Conservation (phyloP, 1,140 invertebrate genomes). For the Bombus affinis region DNA sequence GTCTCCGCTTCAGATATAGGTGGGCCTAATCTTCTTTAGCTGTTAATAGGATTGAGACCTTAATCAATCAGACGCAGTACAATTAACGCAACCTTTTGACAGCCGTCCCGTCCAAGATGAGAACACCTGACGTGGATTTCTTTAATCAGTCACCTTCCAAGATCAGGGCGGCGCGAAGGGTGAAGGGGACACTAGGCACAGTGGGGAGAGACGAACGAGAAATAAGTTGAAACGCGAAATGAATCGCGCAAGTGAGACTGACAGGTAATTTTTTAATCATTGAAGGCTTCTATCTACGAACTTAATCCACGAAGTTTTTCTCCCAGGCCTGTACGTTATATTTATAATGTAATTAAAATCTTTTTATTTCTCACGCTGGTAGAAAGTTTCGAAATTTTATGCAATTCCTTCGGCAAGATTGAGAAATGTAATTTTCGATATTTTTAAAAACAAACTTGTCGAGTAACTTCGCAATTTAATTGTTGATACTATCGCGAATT, state of each 20-base stretch:
- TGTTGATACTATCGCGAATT: too few species aligned
- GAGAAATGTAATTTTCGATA: not conserved
- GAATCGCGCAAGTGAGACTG: slow-evolving; percentile 73
- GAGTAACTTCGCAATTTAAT: too few species aligned
- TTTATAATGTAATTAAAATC: not conserved
- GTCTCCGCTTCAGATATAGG: not conserved
- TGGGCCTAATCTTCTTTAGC: slow-evolving; percentile 40
- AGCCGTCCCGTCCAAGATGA: slow-evolving; percentile 62
- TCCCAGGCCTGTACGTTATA: not conserved
- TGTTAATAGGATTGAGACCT: slow-evolving; percentile 71
- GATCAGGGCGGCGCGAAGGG: slow-evolving; percentile 41
- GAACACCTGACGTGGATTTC: slow-evolving; percentile 73
- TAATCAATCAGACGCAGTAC: slow-evolving; percentile 73
- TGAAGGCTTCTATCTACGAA: slow-evolving; percentile 17
- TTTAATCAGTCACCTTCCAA: slow-evolving; percentile 75
- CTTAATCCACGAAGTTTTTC: not conserved
- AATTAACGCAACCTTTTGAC: slow-evolving; percentile 74
- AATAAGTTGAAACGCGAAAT: slow-evolving; percentile 70
- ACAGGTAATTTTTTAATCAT: slow-evolving; percentile 74
- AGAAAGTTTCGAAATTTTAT: not conserved
- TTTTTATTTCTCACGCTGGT: not conserved
- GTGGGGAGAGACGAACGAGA: slow-evolving; percentile 39
- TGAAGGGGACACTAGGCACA: slow-evolving; percentile 37
- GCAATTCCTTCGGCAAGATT: not conserved
- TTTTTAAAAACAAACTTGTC: too few species aligned